These are phyloP conservation scores for Phengaris alcon DNA, from an alignment of 2,888 invertebrate species.

Conservation along the genomic window DNA sequence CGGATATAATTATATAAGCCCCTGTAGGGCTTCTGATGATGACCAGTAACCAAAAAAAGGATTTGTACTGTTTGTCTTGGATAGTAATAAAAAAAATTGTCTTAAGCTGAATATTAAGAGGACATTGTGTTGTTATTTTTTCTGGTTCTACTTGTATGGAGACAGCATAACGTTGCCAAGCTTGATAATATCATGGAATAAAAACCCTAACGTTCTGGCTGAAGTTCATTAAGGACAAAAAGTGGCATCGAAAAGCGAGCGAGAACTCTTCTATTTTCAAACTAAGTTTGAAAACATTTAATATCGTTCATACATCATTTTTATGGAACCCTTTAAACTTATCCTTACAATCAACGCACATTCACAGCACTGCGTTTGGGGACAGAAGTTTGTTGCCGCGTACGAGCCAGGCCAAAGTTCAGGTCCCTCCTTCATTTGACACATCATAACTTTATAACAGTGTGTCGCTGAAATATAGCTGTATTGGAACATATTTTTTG, in stretches of 20 bases:
- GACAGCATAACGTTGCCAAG: too few relatives aligned
- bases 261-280: neutral
- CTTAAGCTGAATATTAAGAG: too few relatives aligned
- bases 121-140: too few relatives aligned
- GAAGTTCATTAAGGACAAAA: neutral
- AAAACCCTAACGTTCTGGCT: too few relatives aligned
- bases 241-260: neutral
- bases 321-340: slow-evolving; percentile 39
- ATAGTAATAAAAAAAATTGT: too few relatives aligned
- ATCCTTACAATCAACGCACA: slow-evolving; percentile 62
- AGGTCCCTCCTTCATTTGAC: slow-evolving; percentile 55
- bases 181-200: too few relatives aligned
- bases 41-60: too few relatives aligned
- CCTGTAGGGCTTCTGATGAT: too few relatives aligned
- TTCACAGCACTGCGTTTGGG: slow-evolving; percentile 56
- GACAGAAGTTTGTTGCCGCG: slow-evolving; percentile 49
- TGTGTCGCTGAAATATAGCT: slow-evolving; percentile 27
- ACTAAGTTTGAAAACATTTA: neutral
- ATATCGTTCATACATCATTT: neutral
- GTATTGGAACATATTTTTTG: slow-evolving; percentile 21
- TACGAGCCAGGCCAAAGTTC: slow-evolving; percentile 50
- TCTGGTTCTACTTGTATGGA: too few relatives aligned
- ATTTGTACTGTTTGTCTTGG: too few relatives aligned
- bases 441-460: slow-evolving; percentile 59
- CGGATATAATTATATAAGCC: too few relatives aligned